phyloP scores from a whole-genome alignment of 2,888 invertebrate genomes.

The Microchrysa polita region DNA sequence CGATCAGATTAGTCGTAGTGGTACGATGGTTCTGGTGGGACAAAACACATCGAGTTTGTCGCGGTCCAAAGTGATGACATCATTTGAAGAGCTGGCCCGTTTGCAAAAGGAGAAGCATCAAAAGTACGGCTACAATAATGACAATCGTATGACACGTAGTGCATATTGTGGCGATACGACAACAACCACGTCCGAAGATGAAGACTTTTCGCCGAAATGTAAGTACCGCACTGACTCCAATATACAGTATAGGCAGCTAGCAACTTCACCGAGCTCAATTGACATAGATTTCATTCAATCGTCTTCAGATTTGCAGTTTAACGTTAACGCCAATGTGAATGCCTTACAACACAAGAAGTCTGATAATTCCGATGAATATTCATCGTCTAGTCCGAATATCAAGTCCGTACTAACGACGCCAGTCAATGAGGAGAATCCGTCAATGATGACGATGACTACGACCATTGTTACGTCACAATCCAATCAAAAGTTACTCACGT shows the following conservation, averaged over 20 bases:
- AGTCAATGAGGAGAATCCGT: constrained; percentile 51
- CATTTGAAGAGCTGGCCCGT: constrained; percentile 52
- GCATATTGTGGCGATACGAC: constrained; percentile 40
- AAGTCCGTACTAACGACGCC: constrained; percentile 53
- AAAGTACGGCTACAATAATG: constrained; percentile 37
- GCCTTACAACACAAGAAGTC: constrained; percentile 46
- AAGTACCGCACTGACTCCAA: constrained; percentile 49
- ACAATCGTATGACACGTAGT: constrained; percentile 45
- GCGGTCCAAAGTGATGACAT: constrained; percentile 51
- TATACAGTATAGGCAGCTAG: constrained; percentile 50
- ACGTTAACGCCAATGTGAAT: constrained; percentile 28
- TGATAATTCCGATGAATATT: constrained; percentile 52
- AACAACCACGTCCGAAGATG: constrained; percentile 48
- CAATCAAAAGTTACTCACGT: constrained; percentile 46
- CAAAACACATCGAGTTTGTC: constrained; percentile 24
- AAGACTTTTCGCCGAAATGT: constrained; percentile 48
- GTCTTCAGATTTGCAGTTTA: constrained; percentile 29
- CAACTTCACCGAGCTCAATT: constrained; percentile 47
- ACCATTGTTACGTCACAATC: constrained; percentile 42
- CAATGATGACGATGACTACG: constrained; percentile 22
- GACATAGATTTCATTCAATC: constrained; percentile 48
- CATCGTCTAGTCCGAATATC: constrained; percentile 52
- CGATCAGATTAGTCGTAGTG: constrained; percentile 38
- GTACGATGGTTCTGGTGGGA: not conserved
- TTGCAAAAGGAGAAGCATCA: constrained; percentile 42